These are phyloP conservation scores for Tachina fera DNA, from an alignment of 2,888 invertebrate species.

Conservation along the genomic window DNA sequence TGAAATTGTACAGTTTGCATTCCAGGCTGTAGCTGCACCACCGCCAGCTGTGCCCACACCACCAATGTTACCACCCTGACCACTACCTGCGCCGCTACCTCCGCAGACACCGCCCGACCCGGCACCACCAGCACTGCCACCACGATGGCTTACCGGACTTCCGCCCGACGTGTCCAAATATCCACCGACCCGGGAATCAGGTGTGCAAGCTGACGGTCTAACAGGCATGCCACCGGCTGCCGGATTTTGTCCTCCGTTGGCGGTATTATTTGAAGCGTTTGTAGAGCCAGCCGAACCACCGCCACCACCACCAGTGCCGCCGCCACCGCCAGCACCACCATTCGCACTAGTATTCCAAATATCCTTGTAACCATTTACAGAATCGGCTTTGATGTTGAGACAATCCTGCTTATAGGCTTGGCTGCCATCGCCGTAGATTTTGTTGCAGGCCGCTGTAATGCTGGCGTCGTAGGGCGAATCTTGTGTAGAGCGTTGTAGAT, in stretches of 20 bases:
- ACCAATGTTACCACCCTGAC: constrained; percentile 84
- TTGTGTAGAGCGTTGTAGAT: constrained; percentile 91
- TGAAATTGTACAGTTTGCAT: constrained; percentile 92
- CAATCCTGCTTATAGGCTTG: constrained; percentile 89
- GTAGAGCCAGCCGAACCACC: constrained; percentile 86
- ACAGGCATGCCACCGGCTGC: constrained; percentile 84
- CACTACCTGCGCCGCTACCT: constrained; percentile 81
- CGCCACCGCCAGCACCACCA: constrained; percentile 84
- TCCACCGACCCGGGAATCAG: constrained; percentile 91
- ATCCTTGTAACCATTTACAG: constrained; percentile 85
- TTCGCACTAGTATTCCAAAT: constrained; percentile 84
- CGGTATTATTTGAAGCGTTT: constrained; percentile 80
- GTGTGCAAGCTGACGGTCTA: constrained; percentile 94
- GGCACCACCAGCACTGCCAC: constrained; percentile 86
- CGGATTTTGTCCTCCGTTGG: constrained; percentile 86
- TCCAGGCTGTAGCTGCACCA: constrained; percentile 89
- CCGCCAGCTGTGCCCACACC: constrained; percentile 85
- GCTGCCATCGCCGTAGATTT: constrained; percentile 84
- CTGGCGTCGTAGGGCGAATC: constrained; percentile 96
- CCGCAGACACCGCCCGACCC: constrained; percentile 87
- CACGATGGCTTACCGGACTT: constrained; percentile 88
- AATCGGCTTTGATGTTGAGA: constrained; percentile 85
- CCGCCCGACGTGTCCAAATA: constrained; percentile 90
- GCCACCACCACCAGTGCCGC: constrained; percentile 84
- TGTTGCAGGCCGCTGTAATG: constrained; percentile 92